Conservation (phyloP, 2,888 invertebrate species). For the Ephialtes manifestator region DNA sequence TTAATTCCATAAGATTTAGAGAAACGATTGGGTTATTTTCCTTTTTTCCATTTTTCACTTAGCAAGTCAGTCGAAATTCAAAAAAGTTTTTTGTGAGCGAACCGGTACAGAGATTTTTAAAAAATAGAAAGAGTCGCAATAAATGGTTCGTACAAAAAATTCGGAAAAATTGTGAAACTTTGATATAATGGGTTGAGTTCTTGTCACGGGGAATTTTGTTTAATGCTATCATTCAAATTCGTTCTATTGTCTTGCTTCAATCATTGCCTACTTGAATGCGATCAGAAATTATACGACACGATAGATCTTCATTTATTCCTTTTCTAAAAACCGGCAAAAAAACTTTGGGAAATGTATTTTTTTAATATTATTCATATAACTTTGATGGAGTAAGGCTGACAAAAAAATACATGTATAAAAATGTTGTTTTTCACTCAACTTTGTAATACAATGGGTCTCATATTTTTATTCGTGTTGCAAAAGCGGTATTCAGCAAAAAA, state of each 20-base stretch:
- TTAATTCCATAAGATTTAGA: conserved; percentile 49
- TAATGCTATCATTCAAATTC: conserved; percentile 53
- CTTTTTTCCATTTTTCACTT: conserved; percentile 54
- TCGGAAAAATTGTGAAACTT: conserved; percentile 60
- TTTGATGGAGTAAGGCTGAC: no score
- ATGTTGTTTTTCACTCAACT: no score
- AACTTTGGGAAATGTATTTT: no score
- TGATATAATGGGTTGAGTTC: conserved; percentile 69
- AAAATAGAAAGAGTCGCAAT: not conserved
- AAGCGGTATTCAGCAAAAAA: no score
- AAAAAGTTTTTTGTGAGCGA: not conserved
- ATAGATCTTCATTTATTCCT: conserved; percentile 17
- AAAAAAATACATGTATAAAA: no score
- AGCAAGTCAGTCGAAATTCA: not conserved
- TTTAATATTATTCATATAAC: no score
- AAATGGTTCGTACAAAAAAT: conserved; percentile 13
- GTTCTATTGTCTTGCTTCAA: conserved; percentile 61
- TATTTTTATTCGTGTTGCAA: no score
- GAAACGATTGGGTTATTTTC: conserved; percentile 33
- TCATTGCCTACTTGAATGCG: conserved; percentile 81
- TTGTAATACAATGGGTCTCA: no score
- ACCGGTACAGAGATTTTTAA: conserved; percentile 11
- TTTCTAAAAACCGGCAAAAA: conserved; percentile 23
- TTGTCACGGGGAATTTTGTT: conserved; percentile 72
- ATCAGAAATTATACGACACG: not conserved